Evolutionary conservation across 2,797 vertebrate species (phyloP).

Genomic region (Chloroceryle amazona): DNA sequence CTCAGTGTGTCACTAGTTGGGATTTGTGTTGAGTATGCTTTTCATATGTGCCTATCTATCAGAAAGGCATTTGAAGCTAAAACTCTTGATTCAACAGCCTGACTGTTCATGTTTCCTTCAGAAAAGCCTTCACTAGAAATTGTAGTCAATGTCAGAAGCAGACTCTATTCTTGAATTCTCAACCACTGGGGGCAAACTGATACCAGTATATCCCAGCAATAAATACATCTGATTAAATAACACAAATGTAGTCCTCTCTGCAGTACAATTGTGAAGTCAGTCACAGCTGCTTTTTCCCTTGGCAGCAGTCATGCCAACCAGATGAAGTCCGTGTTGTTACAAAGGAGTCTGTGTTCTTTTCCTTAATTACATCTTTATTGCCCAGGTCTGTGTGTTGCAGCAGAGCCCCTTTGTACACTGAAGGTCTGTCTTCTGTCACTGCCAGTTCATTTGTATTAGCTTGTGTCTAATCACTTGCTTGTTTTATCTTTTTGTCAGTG

Average conservation of each 20-base stretch:
- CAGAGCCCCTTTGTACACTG: not conserved
- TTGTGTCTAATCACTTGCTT: not conserved
- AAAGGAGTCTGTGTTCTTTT: constrained; percentile 47
- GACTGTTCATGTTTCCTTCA: not conserved
- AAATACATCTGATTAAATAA: not conserved
- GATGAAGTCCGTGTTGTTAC: constrained; percentile 7
- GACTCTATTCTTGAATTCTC: not conserved
- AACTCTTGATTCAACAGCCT: not conserved
- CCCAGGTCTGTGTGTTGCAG: constrained; percentile 30
- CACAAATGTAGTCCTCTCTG: not conserved
- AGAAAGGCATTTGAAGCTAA: not conserved
- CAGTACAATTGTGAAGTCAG: not conserved
- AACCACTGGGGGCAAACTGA: not conserved
- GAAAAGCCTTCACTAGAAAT: not conserved
- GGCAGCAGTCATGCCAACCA: not conserved
- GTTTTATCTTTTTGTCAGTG: not conserved
- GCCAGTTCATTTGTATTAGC: constrained; percentile 6
- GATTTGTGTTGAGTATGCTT: not conserved
- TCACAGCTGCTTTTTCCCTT: constrained; percentile 30
- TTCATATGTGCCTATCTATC: not conserved
- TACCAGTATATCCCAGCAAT: not conserved
- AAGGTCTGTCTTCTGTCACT: constrained; percentile 45
- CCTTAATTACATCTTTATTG: constrained; percentile 55
- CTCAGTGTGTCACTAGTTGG: not conserved
- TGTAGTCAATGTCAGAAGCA: not conserved